Percentiles rank a stretch among this genome's conserved stretches.
These are phyloP conservation scores for Cirrhinus mrigala DNA, from an alignment of 2,797 vertebrate genomes.

Conservation along the genomic window DNA sequence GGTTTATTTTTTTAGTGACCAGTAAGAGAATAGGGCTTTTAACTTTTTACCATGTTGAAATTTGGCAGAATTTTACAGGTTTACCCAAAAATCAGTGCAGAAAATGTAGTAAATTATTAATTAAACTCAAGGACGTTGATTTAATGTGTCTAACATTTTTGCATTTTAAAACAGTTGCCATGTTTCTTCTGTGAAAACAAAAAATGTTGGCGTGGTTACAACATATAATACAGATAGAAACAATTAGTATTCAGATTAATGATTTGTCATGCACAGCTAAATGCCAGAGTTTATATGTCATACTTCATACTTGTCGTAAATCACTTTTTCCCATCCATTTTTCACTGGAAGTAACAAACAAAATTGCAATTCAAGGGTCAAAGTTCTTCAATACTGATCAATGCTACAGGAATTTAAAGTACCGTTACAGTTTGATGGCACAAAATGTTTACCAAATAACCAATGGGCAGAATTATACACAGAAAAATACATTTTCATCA, in stretches of 20 bases:
- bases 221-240: not conserved
- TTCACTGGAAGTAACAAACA: not conserved
- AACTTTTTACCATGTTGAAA: not conserved
- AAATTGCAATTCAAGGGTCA: not conserved
- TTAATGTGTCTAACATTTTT: not conserved
- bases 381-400: not conserved
- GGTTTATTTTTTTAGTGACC: not conserved
- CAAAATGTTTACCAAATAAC: not conserved
- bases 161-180: not conserved
- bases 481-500: not conserved
- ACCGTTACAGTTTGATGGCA: not conserved
- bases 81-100: not conserved
- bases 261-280: conserved; percentile 15
- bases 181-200: not conserved
- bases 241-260: not conserved
- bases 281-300: conserved; percentile 3
- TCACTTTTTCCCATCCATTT: not conserved
- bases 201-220: conserved; percentile 20
- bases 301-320: not conserved
- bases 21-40: not conserved
- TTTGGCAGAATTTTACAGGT: not conserved
- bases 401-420: not conserved
- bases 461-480: not conserved
- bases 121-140: too few relatives aligned
- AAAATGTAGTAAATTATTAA: not conserved